These are phyloP conservation scores for Neoaliturus tenellus DNA, from an alignment of 2,888 invertebrate species.

Conservation along the genomic window DNA sequence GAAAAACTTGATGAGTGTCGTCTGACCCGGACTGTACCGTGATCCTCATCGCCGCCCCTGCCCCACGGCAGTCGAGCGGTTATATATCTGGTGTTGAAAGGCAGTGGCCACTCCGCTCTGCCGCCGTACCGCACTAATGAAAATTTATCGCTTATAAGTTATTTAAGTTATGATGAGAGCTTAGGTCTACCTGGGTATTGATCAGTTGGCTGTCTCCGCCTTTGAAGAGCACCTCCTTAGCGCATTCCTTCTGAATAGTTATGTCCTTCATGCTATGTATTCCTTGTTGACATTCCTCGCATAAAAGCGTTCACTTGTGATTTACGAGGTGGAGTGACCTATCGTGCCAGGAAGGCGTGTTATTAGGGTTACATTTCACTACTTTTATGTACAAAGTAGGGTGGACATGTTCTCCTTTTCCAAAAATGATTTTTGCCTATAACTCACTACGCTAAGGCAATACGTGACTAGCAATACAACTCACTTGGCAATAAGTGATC, in stretches of 20 bases:
- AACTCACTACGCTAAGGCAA: too few species aligned
- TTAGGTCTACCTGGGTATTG: conserved; percentile 47
- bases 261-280: conserved; percentile 44
- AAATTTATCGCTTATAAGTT: conserved; percentile 64
- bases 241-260: conserved; percentile 50
- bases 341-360: too few species aligned
- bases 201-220: conserved; percentile 23
- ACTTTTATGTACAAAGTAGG: too few species aligned
- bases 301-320: conserved; percentile 10
- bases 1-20: too few species aligned
- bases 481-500: too few species aligned
- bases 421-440: too few species aligned
- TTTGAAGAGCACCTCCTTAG: conserved; percentile 46
- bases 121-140: conserved; percentile 58
- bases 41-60: background rate
- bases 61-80: background rate
- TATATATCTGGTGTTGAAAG: conserved; percentile 50
- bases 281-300: background rate
- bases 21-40: too few species aligned
- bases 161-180: conserved; percentile 56
- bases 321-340: background rate
- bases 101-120: conserved; percentile 15
- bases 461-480: too few species aligned
- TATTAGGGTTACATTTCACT: too few species aligned
- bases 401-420: too few species aligned